Conservation (phyloP, 2,113 vertebrate genomes). For the Phylloscopus trochilus region DNA sequence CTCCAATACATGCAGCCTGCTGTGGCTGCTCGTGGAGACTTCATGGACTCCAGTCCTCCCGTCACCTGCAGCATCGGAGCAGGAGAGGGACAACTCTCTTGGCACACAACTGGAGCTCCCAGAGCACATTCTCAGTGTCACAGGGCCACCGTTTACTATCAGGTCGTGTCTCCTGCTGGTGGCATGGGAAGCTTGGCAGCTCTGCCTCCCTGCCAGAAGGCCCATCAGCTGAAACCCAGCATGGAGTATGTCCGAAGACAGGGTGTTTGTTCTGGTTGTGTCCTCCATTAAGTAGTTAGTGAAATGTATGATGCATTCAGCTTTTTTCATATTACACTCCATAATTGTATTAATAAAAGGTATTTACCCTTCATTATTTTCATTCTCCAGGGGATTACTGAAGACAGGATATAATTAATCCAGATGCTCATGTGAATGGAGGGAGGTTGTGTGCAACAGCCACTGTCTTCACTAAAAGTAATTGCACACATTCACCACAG, state of each 20-base stretch:
- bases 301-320: slow-evolving; percentile 19
- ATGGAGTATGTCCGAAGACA: neutral
- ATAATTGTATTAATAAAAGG: slow-evolving; percentile 59
- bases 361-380: slow-evolving; percentile 65
- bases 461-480: slow-evolving; percentile 38
- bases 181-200: neutral
- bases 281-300: slow-evolving; percentile 28
- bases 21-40: neutral
- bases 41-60: neutral
- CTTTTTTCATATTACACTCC: slow-evolving; percentile 19
- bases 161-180: rapidly evolving
- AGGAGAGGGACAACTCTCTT: neutral
- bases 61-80: rapidly evolving
- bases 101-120: neutral
- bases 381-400: slow-evolving; percentile 35
- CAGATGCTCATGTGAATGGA: neutral
- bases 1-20: neutral
- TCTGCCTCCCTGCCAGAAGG: neutral
- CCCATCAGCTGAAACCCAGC: neutral
- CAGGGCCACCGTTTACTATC: rapidly evolving
- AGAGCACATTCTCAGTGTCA: neutral
- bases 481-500: slow-evolving; percentile 37
- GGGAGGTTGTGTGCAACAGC: neutral
- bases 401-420: slow-evolving; percentile 56
- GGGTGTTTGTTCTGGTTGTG: neutral